Evolutionary conservation across 2,113 vertebrate genomes (phyloP).

Genomic region (Aegotheles bennettii): DNA sequence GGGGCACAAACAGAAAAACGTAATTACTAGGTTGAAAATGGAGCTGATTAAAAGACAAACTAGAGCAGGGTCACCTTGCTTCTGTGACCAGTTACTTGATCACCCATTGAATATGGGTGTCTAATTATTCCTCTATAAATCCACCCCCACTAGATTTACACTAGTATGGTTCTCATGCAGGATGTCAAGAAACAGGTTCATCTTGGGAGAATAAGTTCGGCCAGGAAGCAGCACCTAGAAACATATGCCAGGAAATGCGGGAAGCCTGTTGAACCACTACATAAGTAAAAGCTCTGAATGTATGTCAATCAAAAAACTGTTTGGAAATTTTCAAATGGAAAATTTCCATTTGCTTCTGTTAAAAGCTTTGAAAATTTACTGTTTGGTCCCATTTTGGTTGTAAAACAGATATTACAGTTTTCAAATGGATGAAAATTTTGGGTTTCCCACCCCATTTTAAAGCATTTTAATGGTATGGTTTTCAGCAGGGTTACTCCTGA

Average conservation of each 20-base stretch:
- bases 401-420: neutral
- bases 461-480: neutral
- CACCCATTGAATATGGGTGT: neutral
- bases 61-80: neutral
- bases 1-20: neutral
- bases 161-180: accelerated
- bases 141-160: neutral
- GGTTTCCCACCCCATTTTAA: neutral
- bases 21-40: neutral
- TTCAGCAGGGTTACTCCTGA: neutral
- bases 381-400: neutral
- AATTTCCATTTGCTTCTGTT: neutral
- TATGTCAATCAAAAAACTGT: neutral
- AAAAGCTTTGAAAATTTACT: neutral
- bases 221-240: neutral
- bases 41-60: neutral
- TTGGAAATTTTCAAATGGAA: slow-evolving; percentile 4
- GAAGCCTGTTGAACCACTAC: neutral
- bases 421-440: neutral
- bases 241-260: neutral
- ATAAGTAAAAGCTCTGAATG: neutral
- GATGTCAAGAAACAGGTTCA: neutral
- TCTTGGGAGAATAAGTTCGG: neutral
- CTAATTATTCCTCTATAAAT: neutral
- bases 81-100: neutral